Base-by-base conservation (phyloP, 2,113 vertebrate genomes). In the Saimiri boliviensis region DNA sequence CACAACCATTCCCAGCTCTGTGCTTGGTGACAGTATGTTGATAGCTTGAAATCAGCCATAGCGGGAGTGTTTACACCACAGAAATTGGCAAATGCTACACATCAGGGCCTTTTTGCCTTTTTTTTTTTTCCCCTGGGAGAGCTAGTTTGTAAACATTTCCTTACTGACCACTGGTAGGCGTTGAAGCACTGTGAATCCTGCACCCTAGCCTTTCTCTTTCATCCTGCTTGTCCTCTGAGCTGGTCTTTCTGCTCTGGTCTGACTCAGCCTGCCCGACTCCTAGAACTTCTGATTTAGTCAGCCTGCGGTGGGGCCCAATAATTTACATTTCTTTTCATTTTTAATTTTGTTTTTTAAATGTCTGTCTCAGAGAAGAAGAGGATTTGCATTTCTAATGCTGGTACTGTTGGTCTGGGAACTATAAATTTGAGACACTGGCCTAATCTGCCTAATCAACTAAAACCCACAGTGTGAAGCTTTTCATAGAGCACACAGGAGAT, bases 101-200 rank as follows among this genome's bases (percentile, higher is more conserved):
- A 20, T n/a, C 47, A 47, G 13, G 42, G n/a, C 7, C 42, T n/a
- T n/a, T 52, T 52, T 52, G 52, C 52, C 52, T 52, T 92, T 82
- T 68, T 37, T 35, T 30, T 90, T 42, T 35, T 2, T 13, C 5
- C 5, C 6, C 25, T 52, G 14, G 11, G n/a, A 93, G 32, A 58
- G 4, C 5, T 8, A 17, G 13, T 45, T 92, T 97, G 88, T 25
- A 63, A 56, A 71, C 27, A 20, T 60, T 70, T 56, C 35, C 56
- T 47, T 16, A 40, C 8, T 74, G 30, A 20, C 13, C 20, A 2
- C 1, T 0, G 37, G 2, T 30, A 9, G 60, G 37, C 42, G 54
- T 6, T 73, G 27, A 3, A 10, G 32, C 25, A 2, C 16, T 49
- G 0, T 92, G 25, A 8, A n/a, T 52, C n/a, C 58, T 4, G 0